Evolutionary conservation across 2,888 invertebrate genomes (phyloP), one percentile per base, ranked within the genome.

Genomic region (Hetaerina titia): DNA sequence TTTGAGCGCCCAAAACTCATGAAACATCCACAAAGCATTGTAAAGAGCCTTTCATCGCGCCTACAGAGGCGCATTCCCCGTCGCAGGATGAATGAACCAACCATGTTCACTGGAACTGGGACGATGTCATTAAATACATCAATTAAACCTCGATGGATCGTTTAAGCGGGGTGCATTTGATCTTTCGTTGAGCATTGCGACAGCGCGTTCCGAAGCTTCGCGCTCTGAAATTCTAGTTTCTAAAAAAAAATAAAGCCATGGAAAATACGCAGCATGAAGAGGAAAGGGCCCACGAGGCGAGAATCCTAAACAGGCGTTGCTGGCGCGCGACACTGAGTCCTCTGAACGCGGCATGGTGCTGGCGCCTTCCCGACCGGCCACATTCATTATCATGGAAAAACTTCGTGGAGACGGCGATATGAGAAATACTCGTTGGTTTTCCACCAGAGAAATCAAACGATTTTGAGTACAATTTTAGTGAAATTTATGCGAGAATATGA

Each of bases 101-200:
- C 81, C 25, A 15, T 13, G 81, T 81, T 25, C 81, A 81, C 81
- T 31, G 31, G 31, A 81, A 81, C 81, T 25, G 31, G 81, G 31
- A 81, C 81, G 31, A 25, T 22, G 81, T 81, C 81, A 81, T 31
- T 81, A 81, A 81, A 81, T 81, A 31, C 25, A 81, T 81, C 81
- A 81, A 81, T 81, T 81, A 81, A 81, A 31, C 25, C 25, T 15
- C 81, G 81, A 81, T 81, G 81, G 8, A 25, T 81, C 31, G 81
- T 15, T 81, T 31, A 81, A 81, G 81, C 81, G 81, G 81, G 81
- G 81, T 31, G 81, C 25, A 69, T 69, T 69, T 81, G 81, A 81
- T 81, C 81, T 81, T 31, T 31, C 81, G 31, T 11, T 81, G 81
- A 22, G 81, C 81, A 81, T 81, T 81, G 81, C 81, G 81, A 81